These are phyloP conservation scores for Malacoraja senta DNA, from an alignment of 2,797 vertebrate genomes.

Conservation along the genomic window DNA sequence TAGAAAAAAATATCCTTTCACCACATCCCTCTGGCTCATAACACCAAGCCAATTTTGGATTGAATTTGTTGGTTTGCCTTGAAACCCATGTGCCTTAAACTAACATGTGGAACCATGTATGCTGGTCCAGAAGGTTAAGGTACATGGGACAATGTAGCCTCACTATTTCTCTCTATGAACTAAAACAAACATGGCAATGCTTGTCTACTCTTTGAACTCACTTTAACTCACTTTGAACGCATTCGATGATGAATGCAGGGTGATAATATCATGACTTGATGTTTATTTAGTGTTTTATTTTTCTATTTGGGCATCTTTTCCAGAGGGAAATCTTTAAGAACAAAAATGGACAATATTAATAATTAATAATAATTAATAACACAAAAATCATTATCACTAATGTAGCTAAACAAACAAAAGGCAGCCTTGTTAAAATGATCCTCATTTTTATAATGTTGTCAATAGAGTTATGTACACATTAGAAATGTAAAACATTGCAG, in stretches of 20 bases:
- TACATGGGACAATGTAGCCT: no score
- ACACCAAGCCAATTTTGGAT: no score
- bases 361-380: no score
- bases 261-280: background rate
- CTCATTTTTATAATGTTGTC: background rate
- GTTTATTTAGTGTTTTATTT: background rate
- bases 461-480: background rate
- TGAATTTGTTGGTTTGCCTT: no score
- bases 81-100: no score
- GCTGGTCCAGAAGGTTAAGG: no score
- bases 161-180: background rate
- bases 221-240: no score
- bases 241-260: background rate
- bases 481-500: background rate
- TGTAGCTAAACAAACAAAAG: background rate
- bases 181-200: background rate
- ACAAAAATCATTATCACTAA: background rate
- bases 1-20: no score
- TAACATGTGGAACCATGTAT: no score
- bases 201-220: background rate
- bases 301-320: background rate
- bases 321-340: background rate
- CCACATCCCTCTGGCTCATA: no score
- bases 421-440: background rate
- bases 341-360: background rate